Percentiles rank a stretch among this genome's conserved stretches.
Conservation (phyloP, 2,113 vertebrate species). For the Sarotherodon lohbergeri region DNA sequence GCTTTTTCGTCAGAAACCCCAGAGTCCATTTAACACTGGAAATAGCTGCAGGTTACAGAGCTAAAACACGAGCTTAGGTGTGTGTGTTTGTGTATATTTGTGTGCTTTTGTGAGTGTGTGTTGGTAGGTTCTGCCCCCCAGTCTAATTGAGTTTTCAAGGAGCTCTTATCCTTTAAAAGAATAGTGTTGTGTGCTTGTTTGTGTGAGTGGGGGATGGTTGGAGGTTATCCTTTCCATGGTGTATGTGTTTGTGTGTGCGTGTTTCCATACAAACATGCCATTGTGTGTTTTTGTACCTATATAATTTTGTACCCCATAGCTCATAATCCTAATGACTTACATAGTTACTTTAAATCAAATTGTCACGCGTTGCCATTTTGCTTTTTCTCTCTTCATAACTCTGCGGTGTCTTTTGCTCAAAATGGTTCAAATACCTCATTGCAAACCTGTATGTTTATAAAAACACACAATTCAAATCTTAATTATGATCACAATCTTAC, state of each 20-base stretch:
- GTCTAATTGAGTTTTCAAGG: constrained; percentile 68
- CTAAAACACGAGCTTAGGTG: constrained; percentile 27
- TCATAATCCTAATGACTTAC: background rate
- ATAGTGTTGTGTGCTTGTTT: background rate
- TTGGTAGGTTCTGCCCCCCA: constrained; percentile 43
- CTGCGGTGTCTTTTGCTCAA: background rate
- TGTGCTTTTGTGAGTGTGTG: background rate
- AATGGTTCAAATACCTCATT: background rate
- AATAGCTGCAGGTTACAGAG: constrained; percentile 57
- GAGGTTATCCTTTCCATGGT: background rate
- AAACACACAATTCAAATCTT: background rate
- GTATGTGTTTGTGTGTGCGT: background rate
- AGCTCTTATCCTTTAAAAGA: constrained; percentile 58
- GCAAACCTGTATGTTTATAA: background rate
- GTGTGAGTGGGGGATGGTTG: background rate
- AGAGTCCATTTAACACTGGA: constrained; percentile 56
- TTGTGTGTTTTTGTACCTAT: background rate
- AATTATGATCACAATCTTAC: background rate
- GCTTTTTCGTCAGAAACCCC: constrained; percentile 38
- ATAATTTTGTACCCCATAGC: background rate
- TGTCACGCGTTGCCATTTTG: background rate
- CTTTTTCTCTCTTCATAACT: background rate
- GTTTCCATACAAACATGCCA: background rate
- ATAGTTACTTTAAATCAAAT: background rate
- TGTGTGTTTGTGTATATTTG: background rate